Percentiles rank a stretch among this genome's conserved stretches.
Evolutionary conservation across 92 coral and sea anemone genomes (phyloP).

Genomic region (Parazoanthus atlanticus): DNA sequence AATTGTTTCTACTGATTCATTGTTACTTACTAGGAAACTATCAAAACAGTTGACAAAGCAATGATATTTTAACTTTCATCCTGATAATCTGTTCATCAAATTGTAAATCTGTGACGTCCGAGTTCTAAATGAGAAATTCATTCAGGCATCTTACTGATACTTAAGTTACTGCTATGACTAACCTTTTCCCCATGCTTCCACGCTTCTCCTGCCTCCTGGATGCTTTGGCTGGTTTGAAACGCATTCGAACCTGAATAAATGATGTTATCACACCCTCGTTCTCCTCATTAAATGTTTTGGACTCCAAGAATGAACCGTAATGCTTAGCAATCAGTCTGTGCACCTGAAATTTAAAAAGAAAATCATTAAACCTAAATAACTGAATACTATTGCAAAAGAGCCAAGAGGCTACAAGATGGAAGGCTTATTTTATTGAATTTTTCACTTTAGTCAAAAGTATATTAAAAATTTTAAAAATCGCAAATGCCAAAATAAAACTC

Average conservation of each 20-base stretch:
- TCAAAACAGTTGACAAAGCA: too few species aligned
- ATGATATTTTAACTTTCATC: too few species aligned
- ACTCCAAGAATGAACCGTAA: constrained; percentile 86
- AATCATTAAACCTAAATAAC: neutral
- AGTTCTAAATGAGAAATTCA: neutral
- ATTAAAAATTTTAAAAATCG: neutral
- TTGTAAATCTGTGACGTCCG: neutral
- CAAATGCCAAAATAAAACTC: too few species aligned
- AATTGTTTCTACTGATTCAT: too few species aligned
- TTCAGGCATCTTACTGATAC: neutral
- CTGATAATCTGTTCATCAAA: neutral
- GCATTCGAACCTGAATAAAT: constrained; percentile 71
- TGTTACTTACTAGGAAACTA: too few species aligned
- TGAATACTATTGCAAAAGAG: neutral
- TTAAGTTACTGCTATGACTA: neutral
- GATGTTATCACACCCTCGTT: constrained; percentile 5
- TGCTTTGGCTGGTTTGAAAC: constrained; percentile 39
- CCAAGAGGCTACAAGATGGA: too few species aligned
- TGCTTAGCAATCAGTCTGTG: constrained; percentile 79
- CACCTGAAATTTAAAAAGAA: constrained; percentile 42
- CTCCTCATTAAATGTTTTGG: constrained; percentile 65
- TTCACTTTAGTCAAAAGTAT: neutral
- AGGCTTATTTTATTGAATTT: neutral
- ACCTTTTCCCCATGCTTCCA: constrained; percentile 5
- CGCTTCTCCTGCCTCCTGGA: constrained; percentile 5